These are phyloP conservation scores for Vulpes vulpes DNA, from an alignment of 2,113 vertebrate genomes.

Conservation along the genomic window DNA sequence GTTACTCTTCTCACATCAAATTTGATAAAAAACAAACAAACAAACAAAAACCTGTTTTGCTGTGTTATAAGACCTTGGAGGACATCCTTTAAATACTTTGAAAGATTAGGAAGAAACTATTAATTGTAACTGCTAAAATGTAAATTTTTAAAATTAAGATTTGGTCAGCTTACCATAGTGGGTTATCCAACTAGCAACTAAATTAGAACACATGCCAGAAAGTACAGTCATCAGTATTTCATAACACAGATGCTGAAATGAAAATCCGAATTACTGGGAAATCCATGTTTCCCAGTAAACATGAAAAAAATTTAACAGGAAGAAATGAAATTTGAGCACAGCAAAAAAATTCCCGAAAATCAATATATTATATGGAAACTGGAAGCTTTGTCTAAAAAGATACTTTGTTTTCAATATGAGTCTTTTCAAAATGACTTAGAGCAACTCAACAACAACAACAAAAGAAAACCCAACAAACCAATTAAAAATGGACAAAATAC, in stretches of 20 bases:
- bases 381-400: background rate
- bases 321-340: conserved; percentile 49
- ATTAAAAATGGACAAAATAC: background rate
- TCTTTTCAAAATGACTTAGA: background rate
- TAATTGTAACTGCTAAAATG: conserved; percentile 19
- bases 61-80: background rate
- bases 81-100: conserved; percentile 26
- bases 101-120: conserved; percentile 10
- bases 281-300: conserved; percentile 20
- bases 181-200: conserved; percentile 24
- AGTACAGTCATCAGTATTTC: conserved; percentile 63
- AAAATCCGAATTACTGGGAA: conserved; percentile 42
- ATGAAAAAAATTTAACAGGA: conserved; percentile 41
- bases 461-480: background rate
- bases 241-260: conserved; percentile 56
- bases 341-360: conserved; percentile 39
- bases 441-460: background rate
- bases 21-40: background rate
- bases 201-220: conserved; percentile 31
- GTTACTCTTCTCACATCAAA: background rate
- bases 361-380: background rate
- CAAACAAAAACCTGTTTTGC: background rate
- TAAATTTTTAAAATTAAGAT: conserved; percentile 15
- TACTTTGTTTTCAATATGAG: background rate
- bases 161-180: conserved; percentile 21